Base-by-base conservation (phyloP, 1,140 invertebrate species). In the Sycobia sp. region DNA sequence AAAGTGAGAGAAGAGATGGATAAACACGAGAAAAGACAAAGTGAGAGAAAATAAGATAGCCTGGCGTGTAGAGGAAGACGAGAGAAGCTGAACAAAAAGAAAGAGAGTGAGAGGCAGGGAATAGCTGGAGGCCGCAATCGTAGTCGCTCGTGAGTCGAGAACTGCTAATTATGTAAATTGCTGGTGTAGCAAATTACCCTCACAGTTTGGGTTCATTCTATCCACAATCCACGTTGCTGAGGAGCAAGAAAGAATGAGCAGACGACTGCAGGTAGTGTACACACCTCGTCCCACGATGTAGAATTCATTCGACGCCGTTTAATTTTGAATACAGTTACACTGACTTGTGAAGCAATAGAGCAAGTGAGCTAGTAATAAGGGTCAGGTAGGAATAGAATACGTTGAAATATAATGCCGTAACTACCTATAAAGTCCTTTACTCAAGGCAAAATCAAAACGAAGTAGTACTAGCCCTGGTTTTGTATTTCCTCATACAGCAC, bases 151-250 rank as follows among this genome's bases (percentile, higher is more conserved):
- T 72, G 70, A 73, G 78, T 77, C 77, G 72, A 76, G 78, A 80
- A 80, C 79, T 81, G 78, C 78, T 82, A 81, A 82, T 82, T 82
- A 82, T 82, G 80, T 79, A 81, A 82, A 82, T 82, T 82, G 78
- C 75, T 73, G 72, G 78, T 81, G 77, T 81, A 81, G 80, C 80
- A 82, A 81, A 82, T 82, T 82, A 82, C 80, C 78, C 78, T 79
- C 75, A 71, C 77, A 81, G 79, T 82, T 81, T 80, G 79, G 74
- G 71, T 79, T 80, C 77, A 80, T 80, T 82, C 78, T 81, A 74
- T 75, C 78, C 80, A 81, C 78, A 80, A 80, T 81, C 77, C 72
- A 72, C 72, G 20, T n/a, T n/a, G n/a, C n/a, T n/a, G n/a, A n/a
- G n/a, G n/a, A n/a, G n/a, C n/a, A n/a, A n/a, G n/a, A n/a, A n/a